Percentiles rank a stretch among this genome's conserved stretches.
These are phyloP conservation scores for Seriola aureovittata DNA, from an alignment of 2,113 vertebrate species.

Conservation along the genomic window DNA sequence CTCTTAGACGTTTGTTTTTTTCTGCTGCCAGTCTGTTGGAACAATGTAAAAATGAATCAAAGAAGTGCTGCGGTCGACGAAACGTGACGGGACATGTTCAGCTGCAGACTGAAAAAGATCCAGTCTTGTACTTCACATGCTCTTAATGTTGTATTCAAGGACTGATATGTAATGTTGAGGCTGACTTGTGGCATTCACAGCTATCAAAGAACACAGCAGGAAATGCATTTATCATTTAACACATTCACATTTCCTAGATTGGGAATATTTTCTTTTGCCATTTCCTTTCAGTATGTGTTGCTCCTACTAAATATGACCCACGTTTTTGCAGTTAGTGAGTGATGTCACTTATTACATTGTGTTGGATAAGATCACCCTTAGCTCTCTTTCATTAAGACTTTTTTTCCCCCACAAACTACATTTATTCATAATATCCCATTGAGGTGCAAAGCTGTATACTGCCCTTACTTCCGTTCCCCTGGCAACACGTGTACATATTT, in stretches of 20 bases:
- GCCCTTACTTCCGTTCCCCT: neutral
- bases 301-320: neutral
- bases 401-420: neutral
- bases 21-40: neutral
- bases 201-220: constrained; percentile 52
- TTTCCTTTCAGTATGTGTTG: neutral
- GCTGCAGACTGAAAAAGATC: constrained; percentile 1
- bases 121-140: neutral
- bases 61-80: neutral
- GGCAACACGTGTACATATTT: neutral
- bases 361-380: neutral
- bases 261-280: neutral
- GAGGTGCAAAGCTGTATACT: constrained; percentile 5
- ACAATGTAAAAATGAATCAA: neutral
- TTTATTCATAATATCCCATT: neutral
- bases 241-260: constrained; percentile 34
- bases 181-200: neutral
- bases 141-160: neutral
- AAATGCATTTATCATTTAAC: constrained; percentile 56
- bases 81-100: constrained; percentile 5
- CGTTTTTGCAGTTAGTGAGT: neutral
- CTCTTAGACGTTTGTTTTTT: neutral
- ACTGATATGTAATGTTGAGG: neutral
- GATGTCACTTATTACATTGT: neutral
- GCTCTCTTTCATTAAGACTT: neutral